These are phyloP conservation scores for Notolabrus celidotus DNA, from an alignment of 2,797 vertebrate genomes.

Conservation along the genomic window DNA sequence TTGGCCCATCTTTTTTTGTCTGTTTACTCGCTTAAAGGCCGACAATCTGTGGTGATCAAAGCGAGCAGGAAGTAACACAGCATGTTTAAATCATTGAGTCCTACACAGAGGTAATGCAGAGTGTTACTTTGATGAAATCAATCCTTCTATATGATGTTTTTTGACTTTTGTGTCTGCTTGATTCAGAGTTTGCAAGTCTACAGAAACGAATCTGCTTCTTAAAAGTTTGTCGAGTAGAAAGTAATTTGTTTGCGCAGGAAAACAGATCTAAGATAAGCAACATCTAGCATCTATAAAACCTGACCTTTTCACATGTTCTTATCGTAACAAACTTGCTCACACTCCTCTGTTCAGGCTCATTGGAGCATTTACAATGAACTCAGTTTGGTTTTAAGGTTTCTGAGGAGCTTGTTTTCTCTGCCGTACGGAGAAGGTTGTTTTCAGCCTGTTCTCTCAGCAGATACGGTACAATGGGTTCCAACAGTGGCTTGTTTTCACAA, in stretches of 20 bases:
- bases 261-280: background rate
- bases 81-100: background rate
- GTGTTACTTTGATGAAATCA: background rate
- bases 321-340: background rate
- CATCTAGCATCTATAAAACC: background rate
- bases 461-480: background rate
- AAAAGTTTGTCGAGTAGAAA: background rate
- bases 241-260: background rate
- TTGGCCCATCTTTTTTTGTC: background rate
- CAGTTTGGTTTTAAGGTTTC: background rate
- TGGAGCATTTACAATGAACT: background rate
- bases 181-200: too few species aligned
- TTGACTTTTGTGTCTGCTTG: background rate
- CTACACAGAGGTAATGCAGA: background rate
- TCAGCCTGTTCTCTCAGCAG: background rate
- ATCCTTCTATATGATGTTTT: background rate
- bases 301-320: background rate
- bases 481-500: background rate
- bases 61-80: constrained; percentile 14
- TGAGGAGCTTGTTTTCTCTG: background rate
- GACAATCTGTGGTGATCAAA: constrained; percentile 12
- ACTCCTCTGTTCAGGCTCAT: background rate
- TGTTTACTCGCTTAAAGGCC: background rate
- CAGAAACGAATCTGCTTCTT: background rate
- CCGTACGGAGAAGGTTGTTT: background rate